A percentile compares a stretch with the other conserved stretches of the same genome.
Evolutionary conservation across 2,888 invertebrate species (phyloP).

Genomic region (Dioctria linearis): DNA sequence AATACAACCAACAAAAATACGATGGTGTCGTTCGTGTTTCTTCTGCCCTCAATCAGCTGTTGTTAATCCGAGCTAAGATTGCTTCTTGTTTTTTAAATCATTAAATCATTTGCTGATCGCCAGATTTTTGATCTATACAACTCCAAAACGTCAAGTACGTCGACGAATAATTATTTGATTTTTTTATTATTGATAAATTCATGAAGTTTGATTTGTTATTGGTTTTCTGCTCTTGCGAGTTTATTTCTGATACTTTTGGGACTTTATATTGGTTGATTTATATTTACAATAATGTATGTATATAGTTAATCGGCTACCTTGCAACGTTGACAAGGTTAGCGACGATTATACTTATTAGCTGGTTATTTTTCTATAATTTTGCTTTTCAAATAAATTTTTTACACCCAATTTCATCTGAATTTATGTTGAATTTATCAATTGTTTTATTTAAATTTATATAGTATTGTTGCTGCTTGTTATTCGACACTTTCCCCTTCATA

Average conservation of each 20-base stretch:
- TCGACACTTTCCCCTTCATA: not conserved
- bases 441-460: too few relatives aligned
- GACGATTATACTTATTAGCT: not conserved
- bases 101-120: conserved; percentile 44
- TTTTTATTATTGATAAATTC: conserved; percentile 67
- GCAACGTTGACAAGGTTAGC: not conserved
- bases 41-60: conserved; percentile 31
- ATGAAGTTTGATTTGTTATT: conserved; percentile 67
- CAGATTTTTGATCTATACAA: conserved; percentile 33
- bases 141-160: conserved; percentile 53
- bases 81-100: conserved; percentile 54
- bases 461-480: not conserved
- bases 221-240: conserved; percentile 43
- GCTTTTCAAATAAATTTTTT: not conserved
- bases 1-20: conserved; percentile 28
- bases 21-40: not conserved
- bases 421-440: not conserved
- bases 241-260: conserved; percentile 20
- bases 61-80: conserved; percentile 30
- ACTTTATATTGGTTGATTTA: not conserved
- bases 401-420: not conserved
- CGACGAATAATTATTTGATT: conserved; percentile 63
- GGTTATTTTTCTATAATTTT: not conserved
- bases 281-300: not conserved
- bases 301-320: not conserved